Evolutionary conservation across 2,113 vertebrate species (phyloP), one percentile per base, ranked within the genome.

Genomic region (Oncorhynchus kisutch): DNA sequence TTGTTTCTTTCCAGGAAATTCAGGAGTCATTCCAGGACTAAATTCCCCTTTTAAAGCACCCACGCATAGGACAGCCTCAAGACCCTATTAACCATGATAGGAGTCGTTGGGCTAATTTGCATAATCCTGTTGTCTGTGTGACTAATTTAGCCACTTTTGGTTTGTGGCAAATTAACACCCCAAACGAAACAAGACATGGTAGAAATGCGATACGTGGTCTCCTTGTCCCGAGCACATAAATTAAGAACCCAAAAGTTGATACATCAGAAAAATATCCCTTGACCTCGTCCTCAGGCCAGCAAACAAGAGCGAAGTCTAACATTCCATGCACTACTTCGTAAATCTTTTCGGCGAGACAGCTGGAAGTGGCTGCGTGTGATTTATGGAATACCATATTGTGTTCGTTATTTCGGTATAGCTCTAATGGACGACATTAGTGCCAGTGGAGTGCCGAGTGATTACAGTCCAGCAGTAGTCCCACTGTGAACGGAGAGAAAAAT

Each of bases 391-490:
- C 67, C 78, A 79, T 60, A 80, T 72, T 22, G 62, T 77, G 66
- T 73, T 80, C 68, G 76, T 75, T 81, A 78, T 75, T 73, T 67
- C 22, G 22, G 70, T 81, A 72, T 85, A 78, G 87, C 76, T 89
- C 77, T 81, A 89, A 90, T 85, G 86, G 88, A 78, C 79, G 86
- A 89, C 78, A 77, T 84, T 88, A 83, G 78, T 74, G 88, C 81
- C 86, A 88, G 76, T 85, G 84, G 88, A 87, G 88, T 78, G 79
- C 75, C 76, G 87, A 89, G 90, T 91, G 91, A 93, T 92, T 91
- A 89, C 88, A 91, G 89, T 89, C 91, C 83, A 81, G 89, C 88
- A 82, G 87, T 89, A 75, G 76, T 71, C 88, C 80, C 78, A 85
- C 72, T 77, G 78, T 31, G 75, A 83, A 76, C 65, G 1, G 81